phyloP scores from a whole-genome alignment of 1,140 invertebrate genomes.

The Neotoxoptera formosana region DNA sequence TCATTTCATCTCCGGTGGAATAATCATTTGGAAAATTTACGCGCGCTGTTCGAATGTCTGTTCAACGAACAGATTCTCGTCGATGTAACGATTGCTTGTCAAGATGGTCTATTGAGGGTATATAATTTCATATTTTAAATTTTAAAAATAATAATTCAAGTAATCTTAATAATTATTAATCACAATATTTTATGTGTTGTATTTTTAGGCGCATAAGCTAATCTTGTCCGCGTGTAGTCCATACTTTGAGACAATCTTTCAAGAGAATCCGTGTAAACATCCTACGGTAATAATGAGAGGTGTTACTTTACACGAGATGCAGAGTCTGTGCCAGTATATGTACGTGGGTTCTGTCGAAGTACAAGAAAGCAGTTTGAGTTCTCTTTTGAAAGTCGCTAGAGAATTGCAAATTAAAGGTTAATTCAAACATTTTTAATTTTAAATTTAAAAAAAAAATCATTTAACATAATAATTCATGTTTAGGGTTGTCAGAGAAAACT shows the following conservation, averaged over 20 bases:
- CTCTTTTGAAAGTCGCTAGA: conserved; percentile 66
- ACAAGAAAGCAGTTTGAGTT: conserved; percentile 65
- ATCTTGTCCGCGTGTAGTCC: conserved; percentile 67
- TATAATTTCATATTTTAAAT: too few species aligned
- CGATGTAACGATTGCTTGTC: conserved; percentile 71
- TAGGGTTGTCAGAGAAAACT: conserved; percentile 47
- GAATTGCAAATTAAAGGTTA: conserved; percentile 64
- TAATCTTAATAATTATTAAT: background rate
- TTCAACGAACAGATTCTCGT: conserved; percentile 69
- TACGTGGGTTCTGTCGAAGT: conserved; percentile 68
- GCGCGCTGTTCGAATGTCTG: conserved; percentile 67
- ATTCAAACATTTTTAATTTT: background rate
- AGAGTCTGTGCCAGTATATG: conserved; percentile 67
- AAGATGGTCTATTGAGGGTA: conserved; percentile 65
- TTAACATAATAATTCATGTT: background rate
- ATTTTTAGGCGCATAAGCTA: conserved; percentile 65
- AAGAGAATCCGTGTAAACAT: conserved; percentile 68
- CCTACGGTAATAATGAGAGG: conserved; percentile 68
- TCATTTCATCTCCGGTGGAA: conserved; percentile 66
- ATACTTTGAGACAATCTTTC: conserved; percentile 64
- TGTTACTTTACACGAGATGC: conserved; percentile 65
- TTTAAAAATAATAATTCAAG: background rate
- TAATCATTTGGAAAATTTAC: conserved; percentile 70
- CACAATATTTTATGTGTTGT: background rate
- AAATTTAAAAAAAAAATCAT: background rate